phyloP scores from a whole-genome alignment of 2,113 vertebrate genomes.

The Pseudonaja textilis region DNA sequence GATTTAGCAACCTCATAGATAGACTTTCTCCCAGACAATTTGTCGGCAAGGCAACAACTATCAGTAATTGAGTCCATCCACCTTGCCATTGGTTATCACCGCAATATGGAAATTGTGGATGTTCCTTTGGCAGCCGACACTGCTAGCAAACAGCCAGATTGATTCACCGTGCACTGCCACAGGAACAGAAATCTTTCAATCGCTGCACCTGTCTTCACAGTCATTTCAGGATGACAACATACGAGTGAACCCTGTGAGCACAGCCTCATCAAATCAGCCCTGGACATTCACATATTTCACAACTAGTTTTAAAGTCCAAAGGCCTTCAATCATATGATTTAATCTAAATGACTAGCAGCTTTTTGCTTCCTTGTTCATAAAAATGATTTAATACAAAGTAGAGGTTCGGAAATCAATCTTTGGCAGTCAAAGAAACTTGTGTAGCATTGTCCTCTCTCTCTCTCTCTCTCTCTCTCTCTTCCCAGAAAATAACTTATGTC shows the following conservation, averaged over 20 bases:
- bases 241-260: not conserved
- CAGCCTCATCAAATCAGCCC: constrained; percentile 7
- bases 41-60: not conserved
- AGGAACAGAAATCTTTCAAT: not conserved
- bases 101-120: not conserved
- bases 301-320: constrained; percentile 29
- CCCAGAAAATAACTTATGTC: not conserved
- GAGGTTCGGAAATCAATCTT: not conserved
- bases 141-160: not conserved
- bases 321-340: constrained; percentile 40
- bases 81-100: not conserved
- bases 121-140: not conserved
- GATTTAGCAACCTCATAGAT: not conserved
- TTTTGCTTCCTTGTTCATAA: constrained; percentile 30
- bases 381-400: constrained; percentile 29
- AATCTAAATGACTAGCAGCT: constrained; percentile 22
- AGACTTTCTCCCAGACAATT: not conserved
- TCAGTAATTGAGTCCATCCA: not conserved
- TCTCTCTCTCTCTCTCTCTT: not conserved
- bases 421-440: not conserved
- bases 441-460: not conserved
- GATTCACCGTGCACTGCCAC: not conserved
- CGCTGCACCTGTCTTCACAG: not conserved
- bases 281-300: constrained; percentile 29
- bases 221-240: not conserved